Evolutionary conservation across 2,113 vertebrate genomes (phyloP).

Genomic region (Austrofundulus limnaeus): DNA sequence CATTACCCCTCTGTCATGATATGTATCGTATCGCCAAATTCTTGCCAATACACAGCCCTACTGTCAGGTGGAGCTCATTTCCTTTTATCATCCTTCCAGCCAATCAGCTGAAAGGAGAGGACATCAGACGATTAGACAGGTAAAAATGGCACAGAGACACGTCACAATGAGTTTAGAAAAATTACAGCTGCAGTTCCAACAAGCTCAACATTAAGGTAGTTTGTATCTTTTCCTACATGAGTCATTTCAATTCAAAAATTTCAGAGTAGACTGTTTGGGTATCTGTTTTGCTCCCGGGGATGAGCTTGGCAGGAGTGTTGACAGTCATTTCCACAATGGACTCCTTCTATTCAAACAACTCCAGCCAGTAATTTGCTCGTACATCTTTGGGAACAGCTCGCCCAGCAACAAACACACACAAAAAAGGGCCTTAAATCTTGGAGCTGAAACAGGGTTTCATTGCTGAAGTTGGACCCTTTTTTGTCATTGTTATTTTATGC

Average conservation of each 20-base stretch:
- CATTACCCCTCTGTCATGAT: no score
- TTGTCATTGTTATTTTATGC: conserved; percentile 21
- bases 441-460: conserved; percentile 51
- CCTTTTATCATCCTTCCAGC: no score
- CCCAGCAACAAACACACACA: conserved; percentile 47
- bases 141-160: no score
- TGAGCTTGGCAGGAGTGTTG: conserved; percentile 58
- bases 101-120: no score
- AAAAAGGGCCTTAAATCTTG: conserved; percentile 65
- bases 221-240: conserved; percentile 31
- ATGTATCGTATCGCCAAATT: no score
- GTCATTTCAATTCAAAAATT: conserved; percentile 61
- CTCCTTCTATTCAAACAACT: conserved; percentile 59
- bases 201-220: conserved; percentile 33
- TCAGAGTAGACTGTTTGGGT: conserved; percentile 53
- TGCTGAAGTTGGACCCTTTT: conserved; percentile 51
- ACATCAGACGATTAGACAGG: no score
- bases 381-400: conserved; percentile 65
- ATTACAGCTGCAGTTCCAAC: conserved; percentile 17
- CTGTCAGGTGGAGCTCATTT: no score
- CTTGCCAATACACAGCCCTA: no score
- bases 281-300: conserved; percentile 41
- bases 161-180: no score
- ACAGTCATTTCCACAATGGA: conserved; percentile 61
- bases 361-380: conserved; percentile 66